These are phyloP conservation scores for Picathartes gymnocephalus DNA, from an alignment of 2,113 vertebrate genomes.

Conservation along the genomic window DNA sequence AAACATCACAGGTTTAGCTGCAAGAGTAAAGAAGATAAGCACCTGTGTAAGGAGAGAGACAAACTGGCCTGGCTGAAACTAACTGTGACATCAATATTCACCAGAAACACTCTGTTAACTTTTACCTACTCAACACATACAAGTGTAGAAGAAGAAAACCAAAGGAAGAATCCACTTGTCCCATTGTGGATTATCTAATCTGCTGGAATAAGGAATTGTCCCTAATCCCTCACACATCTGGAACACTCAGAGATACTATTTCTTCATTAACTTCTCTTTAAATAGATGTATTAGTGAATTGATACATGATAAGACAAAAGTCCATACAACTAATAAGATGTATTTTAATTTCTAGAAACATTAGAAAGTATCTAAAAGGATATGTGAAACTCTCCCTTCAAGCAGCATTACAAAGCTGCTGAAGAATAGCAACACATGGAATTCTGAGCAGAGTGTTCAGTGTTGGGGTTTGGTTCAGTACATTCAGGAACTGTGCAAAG, in stretches of 20 bases:
- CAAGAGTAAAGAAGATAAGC: conserved; percentile 3
- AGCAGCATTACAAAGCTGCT: not conserved
- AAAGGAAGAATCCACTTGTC: not conserved
- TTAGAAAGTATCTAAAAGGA: not conserved
- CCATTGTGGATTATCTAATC: not conserved
- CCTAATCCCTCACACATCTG: not conserved
- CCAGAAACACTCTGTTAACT: not conserved
- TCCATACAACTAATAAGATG: not conserved
- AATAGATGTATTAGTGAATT: not conserved
- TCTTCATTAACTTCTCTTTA: not conserved
- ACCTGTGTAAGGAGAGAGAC: not conserved
- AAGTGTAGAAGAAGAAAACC: not conserved
- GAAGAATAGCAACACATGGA: not conserved
- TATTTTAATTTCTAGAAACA: not conserved
- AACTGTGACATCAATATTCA: not conserved
- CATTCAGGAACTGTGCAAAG: not conserved
- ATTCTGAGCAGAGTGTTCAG: not conserved
- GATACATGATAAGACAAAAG: not conserved
- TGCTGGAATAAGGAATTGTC: not conserved
- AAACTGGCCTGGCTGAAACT: not conserved
- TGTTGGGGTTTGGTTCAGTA: not conserved
- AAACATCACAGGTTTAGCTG: not conserved
- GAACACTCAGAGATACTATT: not conserved
- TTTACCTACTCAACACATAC: not conserved
- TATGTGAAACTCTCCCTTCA: not conserved